A percentile compares a stretch with the other conserved stretches of the same genome.
Evolutionary conservation across 2,888 invertebrate species (phyloP).

Genomic region (Dolichopus griseipennis): DNA sequence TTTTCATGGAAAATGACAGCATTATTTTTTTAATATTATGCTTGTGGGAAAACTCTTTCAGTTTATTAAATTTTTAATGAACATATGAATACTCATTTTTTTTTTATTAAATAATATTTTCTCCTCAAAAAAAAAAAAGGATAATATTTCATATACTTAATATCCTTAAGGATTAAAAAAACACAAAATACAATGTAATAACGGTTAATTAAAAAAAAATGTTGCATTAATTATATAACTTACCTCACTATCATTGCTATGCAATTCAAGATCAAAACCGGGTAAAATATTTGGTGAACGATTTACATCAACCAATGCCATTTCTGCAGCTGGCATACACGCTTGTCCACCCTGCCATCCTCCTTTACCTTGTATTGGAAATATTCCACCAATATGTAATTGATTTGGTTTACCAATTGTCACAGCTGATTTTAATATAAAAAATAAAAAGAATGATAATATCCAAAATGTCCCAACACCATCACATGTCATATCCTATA

Average conservation of each 20-base stretch:
- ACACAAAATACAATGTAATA: too few species aligned
- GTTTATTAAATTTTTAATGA: too few species aligned
- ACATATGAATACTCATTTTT: too few species aligned
- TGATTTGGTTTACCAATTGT: slow-evolving; percentile 50
- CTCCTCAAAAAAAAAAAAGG: too few species aligned
- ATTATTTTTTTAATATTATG: too few species aligned
- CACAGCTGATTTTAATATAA: slow-evolving; percentile 35
- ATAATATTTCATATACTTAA: too few species aligned
- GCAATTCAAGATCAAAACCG: slow-evolving; percentile 81
- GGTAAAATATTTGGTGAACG: slow-evolving; percentile 76
- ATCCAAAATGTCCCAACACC: slow-evolving; percentile 43
- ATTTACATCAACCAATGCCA: slow-evolving; percentile 96
- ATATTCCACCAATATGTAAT: slow-evolving; percentile 94
- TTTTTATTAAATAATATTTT: too few species aligned
- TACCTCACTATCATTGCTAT: slow-evolving; percentile 96
- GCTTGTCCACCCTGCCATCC: slow-evolving; percentile 99
- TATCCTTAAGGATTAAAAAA: too few species aligned
- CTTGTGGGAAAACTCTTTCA: too few species aligned
- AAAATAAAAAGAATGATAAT: slow-evolving; percentile 42
- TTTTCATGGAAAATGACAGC: too few species aligned
- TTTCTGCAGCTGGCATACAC: slow-evolving; percentile 92
- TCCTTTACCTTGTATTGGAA: slow-evolving; percentile 91
- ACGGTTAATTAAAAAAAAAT: too few species aligned
- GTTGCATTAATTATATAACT: slow-evolving; percentile 31
- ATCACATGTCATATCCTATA: slow-evolving; percentile 45